Evolutionary conservation across 2,888 invertebrate species (phyloP), one percentile per base, ranked within the genome.

Genomic region (Nebria brevicollis): DNA sequence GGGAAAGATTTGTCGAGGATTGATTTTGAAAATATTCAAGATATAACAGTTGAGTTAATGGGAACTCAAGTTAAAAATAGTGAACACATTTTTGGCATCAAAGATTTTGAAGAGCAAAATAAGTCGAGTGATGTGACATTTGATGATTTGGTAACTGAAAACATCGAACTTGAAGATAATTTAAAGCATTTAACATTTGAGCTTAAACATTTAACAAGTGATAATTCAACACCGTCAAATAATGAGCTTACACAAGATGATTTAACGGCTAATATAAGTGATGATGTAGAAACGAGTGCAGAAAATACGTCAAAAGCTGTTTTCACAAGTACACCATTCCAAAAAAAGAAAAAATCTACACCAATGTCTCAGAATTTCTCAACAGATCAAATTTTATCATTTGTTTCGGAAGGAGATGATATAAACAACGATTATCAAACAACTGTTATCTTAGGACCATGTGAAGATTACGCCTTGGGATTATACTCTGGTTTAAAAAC

Each of bases 371-470:
- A 73, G 13, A 41, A 73, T 43, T 3, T 13, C 2, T n/a, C 10
- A 20, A 73, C 26, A 4, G 73, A 73, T 43, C 15, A 75, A 20
- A n/a, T 43, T 11, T 73, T 81, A 25, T 81, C 81, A 10, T 81
- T 77, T 15, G 77, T 81, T 20, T 81, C 81, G 10, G 81, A 81
- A 76, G 81, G 77, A 5, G 81, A 81, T 34, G 81, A 81, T 43
- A 64, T 43, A 13, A 70, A 20, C 34, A 75, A 65, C 41, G 79
- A 79, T 54, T 75, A 54, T 26, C 75, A 91, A 85, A 90, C 90
- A 81, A 90, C 90, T n/a, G 92, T 92, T 5, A 91, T 92, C 11
- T 84, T 92, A 66, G 92, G 92, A 1, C 91, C 92, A 0, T 92
- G 91, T 84, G 92, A 92, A 83, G 91, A 91, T 84, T 91, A 90